Conservation (phyloP, 2,888 invertebrate genomes). For the Leptopilina myrica region DNA sequence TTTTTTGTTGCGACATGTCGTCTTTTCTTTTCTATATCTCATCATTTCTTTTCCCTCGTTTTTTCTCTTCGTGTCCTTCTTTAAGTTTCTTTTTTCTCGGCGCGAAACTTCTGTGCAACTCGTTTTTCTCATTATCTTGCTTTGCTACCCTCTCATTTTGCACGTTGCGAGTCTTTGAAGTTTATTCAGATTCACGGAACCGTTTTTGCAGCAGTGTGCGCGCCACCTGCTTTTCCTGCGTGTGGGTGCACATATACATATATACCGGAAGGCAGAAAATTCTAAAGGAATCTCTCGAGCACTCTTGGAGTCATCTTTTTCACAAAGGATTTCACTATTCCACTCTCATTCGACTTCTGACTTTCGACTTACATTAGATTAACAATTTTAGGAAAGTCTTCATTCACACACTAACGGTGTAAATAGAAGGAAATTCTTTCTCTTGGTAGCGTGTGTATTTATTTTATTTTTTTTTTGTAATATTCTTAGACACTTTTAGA, state of each 20-base stretch:
- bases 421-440: too few species aligned
- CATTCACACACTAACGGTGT: background rate
- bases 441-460: too few species aligned
- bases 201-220: conserved; percentile 26
- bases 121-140: conserved; percentile 43
- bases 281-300: conserved; percentile 33
- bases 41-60: background rate
- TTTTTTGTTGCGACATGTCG: background rate
- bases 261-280: conserved; percentile 24
- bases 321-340: conserved; percentile 10
- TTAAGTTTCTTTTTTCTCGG: conserved; percentile 5
- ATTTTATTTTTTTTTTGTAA: too few species aligned
- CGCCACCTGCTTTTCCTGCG: background rate
- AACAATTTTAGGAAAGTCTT: conserved; percentile 6
- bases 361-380: conserved; percentile 11
- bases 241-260: background rate
- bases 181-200: conserved; percentile 44
- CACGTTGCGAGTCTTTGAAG: conserved; percentile 43
- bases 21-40: background rate
- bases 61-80: background rate
- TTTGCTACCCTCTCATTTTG: conserved; percentile 35
- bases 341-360: conserved; percentile 10
- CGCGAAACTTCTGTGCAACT: conserved; percentile 8
- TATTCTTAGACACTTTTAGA: too few species aligned
- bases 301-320: conserved; percentile 28